Evolutionary conservation across 2,888 invertebrate genomes (phyloP).

Genomic region (Pyralis farinalis): DNA sequence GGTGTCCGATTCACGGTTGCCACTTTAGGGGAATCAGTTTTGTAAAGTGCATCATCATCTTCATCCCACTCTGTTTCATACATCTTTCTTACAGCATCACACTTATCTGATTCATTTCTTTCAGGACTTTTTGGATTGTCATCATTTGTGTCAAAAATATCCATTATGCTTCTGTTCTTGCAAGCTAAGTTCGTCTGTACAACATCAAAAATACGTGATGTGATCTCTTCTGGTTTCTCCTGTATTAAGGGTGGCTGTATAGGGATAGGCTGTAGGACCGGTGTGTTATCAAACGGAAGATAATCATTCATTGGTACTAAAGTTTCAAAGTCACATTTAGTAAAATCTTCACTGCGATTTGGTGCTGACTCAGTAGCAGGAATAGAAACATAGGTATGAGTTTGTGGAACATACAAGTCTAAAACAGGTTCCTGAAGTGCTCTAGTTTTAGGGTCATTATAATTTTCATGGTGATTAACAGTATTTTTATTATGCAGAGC

Average conservation of each 20-base stretch:
- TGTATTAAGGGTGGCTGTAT: slow-evolving; percentile 12
- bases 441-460: not conserved
- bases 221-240: slow-evolving; percentile 27
- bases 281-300: slow-evolving; percentile 39
- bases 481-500: slow-evolving; percentile 27
- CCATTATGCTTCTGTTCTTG: slow-evolving; percentile 67
- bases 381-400: slow-evolving; percentile 7
- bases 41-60: slow-evolving; percentile 73
- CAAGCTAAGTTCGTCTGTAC: slow-evolving; percentile 49
- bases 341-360: slow-evolving; percentile 33
- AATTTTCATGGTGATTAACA: slow-evolving; percentile 20
- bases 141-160: slow-evolving; percentile 54
- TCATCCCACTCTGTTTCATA: slow-evolving; percentile 67
- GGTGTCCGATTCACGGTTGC: slow-evolving; percentile 17
- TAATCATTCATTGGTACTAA: slow-evolving; percentile 31
- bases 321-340: slow-evolving; percentile 40
- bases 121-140: slow-evolving; percentile 37
- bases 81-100: slow-evolving; percentile 39
- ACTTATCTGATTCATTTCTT: slow-evolving; percentile 38
- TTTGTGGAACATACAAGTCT: not conserved
- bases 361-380: not conserved
- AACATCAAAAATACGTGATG: slow-evolving; percentile 51
- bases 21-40: slow-evolving; percentile 38
- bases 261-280: slow-evolving; percentile 17
- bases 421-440: not conserved